Conservation (phyloP, 1,140 invertebrate species). For the Eurosta solidaginis region DNA sequence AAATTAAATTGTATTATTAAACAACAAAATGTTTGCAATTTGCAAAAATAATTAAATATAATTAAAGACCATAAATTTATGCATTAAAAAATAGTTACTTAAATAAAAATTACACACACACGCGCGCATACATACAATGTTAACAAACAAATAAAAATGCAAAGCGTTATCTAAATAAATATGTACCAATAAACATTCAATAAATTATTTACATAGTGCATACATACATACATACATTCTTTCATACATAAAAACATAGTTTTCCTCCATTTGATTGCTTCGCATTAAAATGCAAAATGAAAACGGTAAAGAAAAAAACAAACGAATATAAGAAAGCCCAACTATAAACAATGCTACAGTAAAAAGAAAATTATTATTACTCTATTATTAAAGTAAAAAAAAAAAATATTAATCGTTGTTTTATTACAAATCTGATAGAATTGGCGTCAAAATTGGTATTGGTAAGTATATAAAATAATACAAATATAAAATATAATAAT, state of each 20-base stretch:
- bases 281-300: conserved; percentile 22
- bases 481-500: no score
- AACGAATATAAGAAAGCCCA: neutral
- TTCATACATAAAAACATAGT: neutral
- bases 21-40: conserved; percentile 12
- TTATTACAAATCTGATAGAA: neutral
- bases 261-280: conserved; percentile 21
- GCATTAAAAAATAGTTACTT: neutral
- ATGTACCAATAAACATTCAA: neutral
- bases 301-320: neutral
- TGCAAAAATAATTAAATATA: conserved; percentile 19
- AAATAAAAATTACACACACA: neutral
- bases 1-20: neutral
- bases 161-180: neutral
- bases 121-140: neutral
- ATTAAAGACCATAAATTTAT: neutral
- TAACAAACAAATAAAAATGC: neutral
- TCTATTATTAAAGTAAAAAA: conserved; percentile 27
- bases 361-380: conserved; percentile 26
- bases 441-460: neutral
- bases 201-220: conserved; percentile 1
- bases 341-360: conserved; percentile 27
- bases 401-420: neutral
- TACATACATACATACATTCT: neutral
- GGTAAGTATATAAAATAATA: neutral